Conservation (phyloP, 2,888 invertebrate genomes). For the Imbricaverruca yamaguchii region DNA sequence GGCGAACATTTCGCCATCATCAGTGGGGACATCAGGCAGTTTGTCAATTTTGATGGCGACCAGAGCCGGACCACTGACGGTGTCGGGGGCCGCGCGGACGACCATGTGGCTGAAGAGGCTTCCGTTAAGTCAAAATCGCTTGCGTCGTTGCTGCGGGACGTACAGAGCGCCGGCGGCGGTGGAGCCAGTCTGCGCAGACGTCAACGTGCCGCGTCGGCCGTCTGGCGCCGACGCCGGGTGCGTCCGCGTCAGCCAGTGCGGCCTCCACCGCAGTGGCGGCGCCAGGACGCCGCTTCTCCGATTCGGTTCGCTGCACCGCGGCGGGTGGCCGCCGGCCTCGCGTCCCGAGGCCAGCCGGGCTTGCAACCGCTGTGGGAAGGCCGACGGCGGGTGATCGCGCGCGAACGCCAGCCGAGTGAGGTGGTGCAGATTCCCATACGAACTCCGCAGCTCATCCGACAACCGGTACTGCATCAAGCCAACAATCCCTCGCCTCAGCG, state of each 20-base stretch:
- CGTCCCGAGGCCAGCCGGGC: not conserved
- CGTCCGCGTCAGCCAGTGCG: not conserved
- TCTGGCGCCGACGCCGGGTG: not conserved
- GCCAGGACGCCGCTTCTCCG: not conserved
- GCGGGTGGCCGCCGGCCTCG: not conserved
- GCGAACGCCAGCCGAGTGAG: not conserved
- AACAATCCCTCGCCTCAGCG: not conserved
- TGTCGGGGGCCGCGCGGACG: no score
- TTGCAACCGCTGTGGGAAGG: not conserved
- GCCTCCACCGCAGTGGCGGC: not conserved
- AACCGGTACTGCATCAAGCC: not conserved
- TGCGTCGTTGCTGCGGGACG: not conserved
- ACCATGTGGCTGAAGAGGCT: not conserved
- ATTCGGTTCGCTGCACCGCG: no score
- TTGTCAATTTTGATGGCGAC: not conserved
- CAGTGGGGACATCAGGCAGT: not conserved
- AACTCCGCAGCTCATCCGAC: not conserved
- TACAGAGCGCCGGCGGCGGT: not conserved
- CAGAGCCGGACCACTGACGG: not conserved
- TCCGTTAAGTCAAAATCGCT: not conserved
- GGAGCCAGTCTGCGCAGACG: not conserved
- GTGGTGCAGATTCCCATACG: not conserved
- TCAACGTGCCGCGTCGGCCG: not conserved
- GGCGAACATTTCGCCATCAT: constrained; percentile 12
- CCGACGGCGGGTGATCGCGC: not conserved